Evolutionary conservation across 2,888 invertebrate species (phyloP).

Genomic region (Tenthredo distinguenda): DNA sequence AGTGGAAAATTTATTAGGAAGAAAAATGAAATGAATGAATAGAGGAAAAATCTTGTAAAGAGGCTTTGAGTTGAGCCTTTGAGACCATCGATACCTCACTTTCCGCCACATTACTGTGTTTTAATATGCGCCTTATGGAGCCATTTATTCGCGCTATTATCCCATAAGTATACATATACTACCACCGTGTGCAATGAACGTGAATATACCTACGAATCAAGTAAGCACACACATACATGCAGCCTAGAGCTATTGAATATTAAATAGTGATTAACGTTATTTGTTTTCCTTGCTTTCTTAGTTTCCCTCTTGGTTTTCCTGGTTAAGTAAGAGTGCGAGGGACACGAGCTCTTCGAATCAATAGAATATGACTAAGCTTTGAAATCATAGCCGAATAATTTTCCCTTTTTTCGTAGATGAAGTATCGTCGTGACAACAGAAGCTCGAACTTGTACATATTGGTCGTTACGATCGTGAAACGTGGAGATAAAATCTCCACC

Average conservation of each 20-base stretch:
- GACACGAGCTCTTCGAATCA: neutral
- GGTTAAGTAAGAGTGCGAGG: neutral
- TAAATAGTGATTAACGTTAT: neutral
- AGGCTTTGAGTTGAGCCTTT: neutral
- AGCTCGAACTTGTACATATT: neutral
- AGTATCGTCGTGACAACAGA: neutral
- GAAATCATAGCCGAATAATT: neutral
- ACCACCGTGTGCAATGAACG: neutral
- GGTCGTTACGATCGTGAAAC: neutral
- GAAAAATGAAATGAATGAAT: neutral
- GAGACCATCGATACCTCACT: conserved; percentile 23
- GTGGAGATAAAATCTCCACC: conserved; percentile 10
- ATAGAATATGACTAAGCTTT: neutral
- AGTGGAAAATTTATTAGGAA: neutral
- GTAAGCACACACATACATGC: neutral
- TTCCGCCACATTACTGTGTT: conserved; percentile 39
- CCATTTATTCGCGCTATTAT: conserved; percentile 28
- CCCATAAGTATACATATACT: neutral
- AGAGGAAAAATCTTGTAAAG: neutral
- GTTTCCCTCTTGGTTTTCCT: neutral
- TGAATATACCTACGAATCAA: neutral
- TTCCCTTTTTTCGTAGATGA: neutral
- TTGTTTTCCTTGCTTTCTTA: neutral
- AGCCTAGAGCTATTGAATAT: neutral
- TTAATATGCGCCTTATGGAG: conserved; percentile 34